Evolutionary conservation across 2,113 vertebrate genomes (phyloP), one percentile per base, ranked within the genome.

Genomic region (Enhydra lutris): DNA sequence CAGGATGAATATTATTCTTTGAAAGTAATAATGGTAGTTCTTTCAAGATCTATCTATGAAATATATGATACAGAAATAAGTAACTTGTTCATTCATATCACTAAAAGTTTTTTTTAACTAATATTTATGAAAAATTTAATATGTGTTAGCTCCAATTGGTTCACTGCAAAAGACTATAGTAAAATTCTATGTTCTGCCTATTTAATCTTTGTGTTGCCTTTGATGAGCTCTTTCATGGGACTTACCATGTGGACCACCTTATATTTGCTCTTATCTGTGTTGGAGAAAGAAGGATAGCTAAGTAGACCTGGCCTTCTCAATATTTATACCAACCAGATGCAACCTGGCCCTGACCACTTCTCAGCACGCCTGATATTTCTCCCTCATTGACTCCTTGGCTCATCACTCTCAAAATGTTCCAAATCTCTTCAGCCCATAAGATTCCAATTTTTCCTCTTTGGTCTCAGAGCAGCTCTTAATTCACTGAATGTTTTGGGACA

Each of bases 341-440:
- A 95, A 80, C 76, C 85, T 97, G 97, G 97, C 95, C 81, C 89
- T 91, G 94, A 79, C 95, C 90, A 85, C 24, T 61, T 84, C 73
- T 87, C 96, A 94, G 96, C 90, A 91, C 0, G 84, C 52, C 55
- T 67, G 65, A n/a, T 96, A 71, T 96, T 98, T 97, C 96, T 96
- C 95, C 95, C 65, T 98, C 97, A 98, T 97, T 97, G 90, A 95
- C 23, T 98, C 42, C 55, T 95, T 98, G 98, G 97, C 96, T 96
- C 29, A 26, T 59, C 36, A 24, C 29, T 88, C 21, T 92, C 7
- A 74, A 39, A 96, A 86, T 69, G 31, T 90, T 98, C 95, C 97
- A 97, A 95, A 87, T 85, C 29, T 81, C 42, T 50, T 96, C 31
- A 95, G 59, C 29, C 21, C n/a, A 63, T 61, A 83, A 76, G n/a